Conservation (phyloP, 1,140 invertebrate genomes). For the Apis cerana region DNA sequence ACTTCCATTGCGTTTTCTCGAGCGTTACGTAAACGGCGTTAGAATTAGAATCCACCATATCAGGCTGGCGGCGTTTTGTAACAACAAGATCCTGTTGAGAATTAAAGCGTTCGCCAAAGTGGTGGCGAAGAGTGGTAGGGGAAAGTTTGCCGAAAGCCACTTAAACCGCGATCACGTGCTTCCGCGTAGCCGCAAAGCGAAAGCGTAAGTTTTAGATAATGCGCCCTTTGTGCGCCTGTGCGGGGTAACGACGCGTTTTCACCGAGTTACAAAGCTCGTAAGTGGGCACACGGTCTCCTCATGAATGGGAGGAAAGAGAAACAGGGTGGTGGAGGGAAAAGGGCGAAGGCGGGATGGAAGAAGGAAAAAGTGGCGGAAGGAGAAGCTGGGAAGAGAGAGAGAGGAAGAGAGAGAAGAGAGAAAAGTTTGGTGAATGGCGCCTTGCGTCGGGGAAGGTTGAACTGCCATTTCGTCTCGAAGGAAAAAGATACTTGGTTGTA, state of each 20-base stretch:
- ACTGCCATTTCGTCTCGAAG: background rate
- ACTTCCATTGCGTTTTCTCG: background rate
- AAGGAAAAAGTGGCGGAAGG: background rate
- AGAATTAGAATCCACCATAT: background rate
- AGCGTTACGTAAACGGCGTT: background rate
- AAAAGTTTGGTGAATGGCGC: constrained; percentile 27
- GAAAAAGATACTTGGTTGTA: background rate
- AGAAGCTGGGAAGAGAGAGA: background rate
- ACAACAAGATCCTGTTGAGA: constrained; percentile 13
- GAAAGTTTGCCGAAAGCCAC: constrained; percentile 41
- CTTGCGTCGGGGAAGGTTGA: background rate
- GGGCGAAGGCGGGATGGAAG: background rate
- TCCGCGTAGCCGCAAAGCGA: constrained; percentile 26
- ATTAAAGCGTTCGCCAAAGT: constrained; percentile 22
- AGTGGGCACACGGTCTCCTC: constrained; percentile 1
- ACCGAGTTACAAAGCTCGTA: constrained; percentile 25
- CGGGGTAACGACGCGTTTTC: constrained; percentile 28
- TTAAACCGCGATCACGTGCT: constrained; percentile 35
- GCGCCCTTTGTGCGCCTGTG: constrained; percentile 22
- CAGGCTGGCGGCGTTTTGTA: background rate
- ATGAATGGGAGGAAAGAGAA: constrained; percentile 8
- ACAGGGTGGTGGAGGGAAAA: background rate
- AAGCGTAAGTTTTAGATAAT: constrained; percentile 40
- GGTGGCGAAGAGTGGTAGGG: background rate
- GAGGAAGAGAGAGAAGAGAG: background rate